Conservation (phyloP, 2,888 invertebrate species). For the Sarcophaga subvicina region DNA sequence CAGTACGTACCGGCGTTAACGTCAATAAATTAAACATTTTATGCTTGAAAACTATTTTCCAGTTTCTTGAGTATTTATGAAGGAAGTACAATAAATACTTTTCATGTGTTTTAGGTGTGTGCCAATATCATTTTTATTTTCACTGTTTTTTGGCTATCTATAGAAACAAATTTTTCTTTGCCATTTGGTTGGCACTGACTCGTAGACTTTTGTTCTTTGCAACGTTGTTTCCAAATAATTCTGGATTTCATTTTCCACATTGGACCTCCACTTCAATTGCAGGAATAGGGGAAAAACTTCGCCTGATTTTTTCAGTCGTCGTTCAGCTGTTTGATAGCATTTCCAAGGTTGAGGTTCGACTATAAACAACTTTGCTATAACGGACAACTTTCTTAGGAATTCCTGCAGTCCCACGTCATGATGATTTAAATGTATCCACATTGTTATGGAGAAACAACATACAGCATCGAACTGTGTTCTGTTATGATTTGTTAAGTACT, state of each 20-base stretch:
- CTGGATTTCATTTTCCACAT: constrained; percentile 86
- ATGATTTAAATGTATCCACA: constrained; percentile 95
- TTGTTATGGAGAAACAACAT: constrained; percentile 92
- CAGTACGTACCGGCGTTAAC: too few species aligned
- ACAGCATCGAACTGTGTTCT: constrained; percentile 85
- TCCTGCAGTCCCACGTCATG: constrained; percentile 87
- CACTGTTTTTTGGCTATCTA: constrained; percentile 75
- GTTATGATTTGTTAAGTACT: constrained; percentile 82
- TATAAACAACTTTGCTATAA: constrained; percentile 84
- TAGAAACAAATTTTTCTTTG: constrained; percentile 87
- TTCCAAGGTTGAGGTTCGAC: constrained; percentile 94
- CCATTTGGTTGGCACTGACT: constrained; percentile 86
- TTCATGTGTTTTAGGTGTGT: too few species aligned
- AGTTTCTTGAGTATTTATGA: too few species aligned
- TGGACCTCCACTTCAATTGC: constrained; percentile 84
- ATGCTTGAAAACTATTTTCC: too few species aligned
- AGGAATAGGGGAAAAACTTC: constrained; percentile 85
- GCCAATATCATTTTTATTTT: too few species aligned
- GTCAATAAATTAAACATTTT: too few species aligned
- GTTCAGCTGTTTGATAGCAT: constrained; percentile 89
- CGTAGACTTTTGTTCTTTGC: constrained; percentile 83
- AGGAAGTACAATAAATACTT: too few species aligned
- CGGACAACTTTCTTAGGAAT: constrained; percentile 85
- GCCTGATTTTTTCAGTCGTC: constrained; percentile 86
- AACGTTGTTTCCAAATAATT: constrained; percentile 82